These are phyloP conservation scores for Auanema freiburgensis DNA, from an alignment of 2,888 invertebrate species.

Conservation along the genomic window DNA sequence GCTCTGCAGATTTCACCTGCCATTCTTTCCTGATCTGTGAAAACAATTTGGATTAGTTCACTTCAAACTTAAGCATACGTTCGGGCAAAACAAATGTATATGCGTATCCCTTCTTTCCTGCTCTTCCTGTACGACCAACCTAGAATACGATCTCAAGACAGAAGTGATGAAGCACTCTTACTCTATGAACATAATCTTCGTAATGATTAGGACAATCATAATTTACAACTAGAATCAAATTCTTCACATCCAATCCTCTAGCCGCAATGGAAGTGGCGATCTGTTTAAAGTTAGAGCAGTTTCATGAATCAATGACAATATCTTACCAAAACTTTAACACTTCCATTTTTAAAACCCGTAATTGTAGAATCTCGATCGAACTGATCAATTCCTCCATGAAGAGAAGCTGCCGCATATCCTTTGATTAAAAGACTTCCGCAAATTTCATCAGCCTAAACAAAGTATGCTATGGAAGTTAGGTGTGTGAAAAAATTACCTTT, in stretches of 20 bases:
- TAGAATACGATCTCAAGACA: conserved; percentile 25
- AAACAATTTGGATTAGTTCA: not conserved
- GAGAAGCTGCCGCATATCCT: conserved; percentile 84
- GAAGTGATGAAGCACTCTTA: conserved; percentile 67
- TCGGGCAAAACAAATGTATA: conserved; percentile 95
- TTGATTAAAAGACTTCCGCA: conserved; percentile 69
- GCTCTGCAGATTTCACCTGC: conserved; percentile 82
- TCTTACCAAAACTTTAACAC: conserved; percentile 80
- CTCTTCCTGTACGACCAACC: conserved; percentile 70
- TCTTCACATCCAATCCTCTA: conserved; percentile 95
- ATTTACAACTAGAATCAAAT: conserved; percentile 93
- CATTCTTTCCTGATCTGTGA: conserved; percentile 78
- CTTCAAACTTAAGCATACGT: conserved; percentile 24
- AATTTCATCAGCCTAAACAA: conserved; percentile 18
- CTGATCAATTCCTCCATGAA: conserved; percentile 99
- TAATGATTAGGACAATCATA: conserved; percentile 99
- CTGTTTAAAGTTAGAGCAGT: conserved; percentile 61
- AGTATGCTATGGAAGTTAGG: too few species aligned
- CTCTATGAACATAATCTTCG: conserved; percentile 95
- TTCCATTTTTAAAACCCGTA: conserved; percentile 92
- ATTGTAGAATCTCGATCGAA: conserved; percentile 98
- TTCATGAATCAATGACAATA: not conserved
- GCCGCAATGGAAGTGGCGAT: conserved; percentile 97
- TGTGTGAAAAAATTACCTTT: too few species aligned
- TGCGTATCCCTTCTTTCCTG: conserved; percentile 92